Evolutionary conservation across 2,113 vertebrate species (phyloP), one percentile per base, ranked within the genome.

Genomic region (Theristicus caerulescens): DNA sequence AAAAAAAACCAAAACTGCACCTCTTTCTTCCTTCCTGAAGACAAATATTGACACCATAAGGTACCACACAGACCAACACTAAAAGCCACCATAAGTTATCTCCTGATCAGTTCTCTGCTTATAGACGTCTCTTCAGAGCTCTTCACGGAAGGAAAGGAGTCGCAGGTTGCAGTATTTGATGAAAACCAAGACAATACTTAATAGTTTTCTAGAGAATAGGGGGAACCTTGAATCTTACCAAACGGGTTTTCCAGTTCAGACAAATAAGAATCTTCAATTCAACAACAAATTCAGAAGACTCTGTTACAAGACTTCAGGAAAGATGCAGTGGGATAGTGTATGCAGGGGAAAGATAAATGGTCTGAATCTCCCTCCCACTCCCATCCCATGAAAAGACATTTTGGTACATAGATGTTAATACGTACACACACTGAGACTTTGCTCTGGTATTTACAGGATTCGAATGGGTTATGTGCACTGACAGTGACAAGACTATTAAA

Each of bases 241-340:
- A 66, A 73, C 2, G 16, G 6, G 5, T 73, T 83, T 92, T n/a
- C 29, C 22, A 86, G 19, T 44, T 80, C 20, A 72, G 26, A 54
- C n/a, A 90, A 88, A 18, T 4, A 74, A 74, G 31, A 88, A 36
- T 40, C 36, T 58, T 84, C 18, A 88, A 70, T 78, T 58, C 40
- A 64, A 44, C 16, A 52, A 18, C 9, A 86, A 49, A 5, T n/a
- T 79, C 24, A 59, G 21, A 49, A 62, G 13, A 70, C 13, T 49
- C n/a, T 36, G 3, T n/a, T 29, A 44, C 18, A 77, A 77, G 19
- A 51, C 47, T 76, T 76, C 13, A 80, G 20, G 38, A 85, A 76
- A 0, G 0, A 55, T 6, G 9, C 3, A 4, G 38, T 38, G n/a
- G 27, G 10, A 74, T 15, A 7, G 29, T 4, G 5, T 24, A 74